A percentile compares a stretch with the other conserved stretches of the same genome.
Evolutionary conservation across 2,888 invertebrate species (phyloP).

Genomic region (Pristionchus fissidentatus): DNA sequence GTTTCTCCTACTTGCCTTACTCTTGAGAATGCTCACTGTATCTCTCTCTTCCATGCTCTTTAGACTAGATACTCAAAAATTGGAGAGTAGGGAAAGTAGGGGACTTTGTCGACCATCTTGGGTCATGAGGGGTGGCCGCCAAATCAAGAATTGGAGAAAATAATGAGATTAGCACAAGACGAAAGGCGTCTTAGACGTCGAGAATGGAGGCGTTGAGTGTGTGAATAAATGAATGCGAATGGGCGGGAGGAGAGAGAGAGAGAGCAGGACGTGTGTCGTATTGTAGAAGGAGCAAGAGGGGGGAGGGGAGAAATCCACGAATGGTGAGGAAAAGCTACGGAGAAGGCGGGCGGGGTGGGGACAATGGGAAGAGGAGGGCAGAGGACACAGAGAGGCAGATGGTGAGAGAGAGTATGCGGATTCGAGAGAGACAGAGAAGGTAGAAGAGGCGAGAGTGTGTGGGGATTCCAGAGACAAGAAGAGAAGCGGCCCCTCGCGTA

Average conservation of each 20-base stretch:
- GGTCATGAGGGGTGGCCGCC: not conserved
- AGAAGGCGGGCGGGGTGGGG: not conserved
- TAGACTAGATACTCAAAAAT: no score
- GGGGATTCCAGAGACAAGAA: constrained; percentile 13
- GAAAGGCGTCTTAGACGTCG: no score
- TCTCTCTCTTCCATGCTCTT: no score
- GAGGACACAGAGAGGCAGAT: constrained; percentile 20
- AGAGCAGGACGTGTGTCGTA: not conserved
- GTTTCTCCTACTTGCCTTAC: no score
- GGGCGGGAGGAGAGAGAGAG: constrained; percentile 22
- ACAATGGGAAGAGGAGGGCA: not conserved
- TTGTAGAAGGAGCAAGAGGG: not conserved
- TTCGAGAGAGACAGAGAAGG: constrained; percentile 14
- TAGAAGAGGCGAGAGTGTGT: constrained; percentile 8
- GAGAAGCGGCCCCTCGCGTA: not conserved
- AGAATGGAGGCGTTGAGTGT: constrained; percentile 11
- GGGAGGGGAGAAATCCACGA: constrained; percentile 11
- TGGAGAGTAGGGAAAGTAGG: not conserved
- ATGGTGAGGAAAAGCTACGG: constrained; percentile 10
- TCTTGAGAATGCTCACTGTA: no score
- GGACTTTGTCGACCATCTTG: not conserved
- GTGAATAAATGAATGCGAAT: constrained; percentile 32
- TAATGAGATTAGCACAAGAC: constrained; percentile 21
- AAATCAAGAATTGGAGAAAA: constrained; percentile 11
- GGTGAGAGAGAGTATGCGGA: constrained; percentile 28